phyloP scores from a whole-genome alignment of 2,888 invertebrate genomes.

The Mythimna vitellina region DNA sequence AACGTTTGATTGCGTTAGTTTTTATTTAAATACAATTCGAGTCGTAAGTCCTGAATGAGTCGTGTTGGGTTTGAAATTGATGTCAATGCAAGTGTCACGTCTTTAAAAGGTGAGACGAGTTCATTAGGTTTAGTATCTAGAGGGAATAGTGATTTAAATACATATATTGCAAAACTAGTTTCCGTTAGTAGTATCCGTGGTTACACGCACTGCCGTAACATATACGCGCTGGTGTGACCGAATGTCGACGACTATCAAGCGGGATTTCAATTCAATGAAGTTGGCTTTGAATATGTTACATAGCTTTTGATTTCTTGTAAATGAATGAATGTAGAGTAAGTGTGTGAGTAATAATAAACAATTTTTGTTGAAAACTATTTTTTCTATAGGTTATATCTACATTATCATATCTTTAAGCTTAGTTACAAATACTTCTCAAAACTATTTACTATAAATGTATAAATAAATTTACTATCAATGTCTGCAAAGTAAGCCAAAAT shows the following conservation, averaged over 20 bases:
- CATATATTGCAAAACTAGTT: slow-evolving; percentile 63
- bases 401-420: too few species aligned
- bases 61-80: slow-evolving; percentile 34
- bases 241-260: slow-evolving; percentile 31
- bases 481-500: too few species aligned
- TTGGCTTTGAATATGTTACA: slow-evolving; percentile 28
- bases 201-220: slow-evolving; percentile 58
- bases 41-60: slow-evolving; percentile 28
- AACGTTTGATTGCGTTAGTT: slow-evolving; percentile 4
- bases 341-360: slow-evolving; percentile 13
- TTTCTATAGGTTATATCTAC: too few species aligned
- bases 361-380: not conserved
- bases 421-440: too few species aligned
- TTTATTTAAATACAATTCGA: slow-evolving; percentile 20
- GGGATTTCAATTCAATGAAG: slow-evolving; percentile 37
- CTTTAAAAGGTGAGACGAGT: slow-evolving; percentile 49
- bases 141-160: slow-evolving; percentile 51
- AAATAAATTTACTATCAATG: too few species aligned
- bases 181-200: slow-evolving; percentile 60
- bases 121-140: slow-evolving; percentile 42
- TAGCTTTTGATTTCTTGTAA: slow-evolving; percentile 37
- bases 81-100: slow-evolving; percentile 57
- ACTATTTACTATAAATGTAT: too few species aligned
- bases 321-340: slow-evolving; percentile 13
- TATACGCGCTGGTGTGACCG: slow-evolving; percentile 25